These are phyloP conservation scores for Boleophthalmus pectinirostris DNA, from an alignment of 2,113 vertebrate species.

Conservation along the genomic window DNA sequence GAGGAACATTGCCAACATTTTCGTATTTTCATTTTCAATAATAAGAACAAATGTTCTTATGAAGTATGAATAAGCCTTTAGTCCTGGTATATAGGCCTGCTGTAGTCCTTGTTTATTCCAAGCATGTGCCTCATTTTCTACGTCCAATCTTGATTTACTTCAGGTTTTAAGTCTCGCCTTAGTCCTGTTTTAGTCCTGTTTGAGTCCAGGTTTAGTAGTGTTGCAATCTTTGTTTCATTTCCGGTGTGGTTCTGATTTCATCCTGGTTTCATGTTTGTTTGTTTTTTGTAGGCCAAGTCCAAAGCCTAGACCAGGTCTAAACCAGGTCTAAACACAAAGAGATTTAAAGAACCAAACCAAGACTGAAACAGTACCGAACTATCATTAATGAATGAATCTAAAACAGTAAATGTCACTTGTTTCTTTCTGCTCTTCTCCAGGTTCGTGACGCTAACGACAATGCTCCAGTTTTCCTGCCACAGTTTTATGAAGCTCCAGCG, in stretches of 20 bases:
- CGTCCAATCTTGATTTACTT: background rate
- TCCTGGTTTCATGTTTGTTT: background rate
- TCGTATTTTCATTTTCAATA: too few relatives aligned
- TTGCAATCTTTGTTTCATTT: background rate
- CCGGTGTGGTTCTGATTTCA: background rate
- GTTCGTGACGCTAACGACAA: conserved; percentile 89
- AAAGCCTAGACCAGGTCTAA: too few relatives aligned
- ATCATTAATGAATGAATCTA: background rate
- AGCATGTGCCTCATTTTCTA: background rate
- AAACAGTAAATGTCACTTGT: background rate
- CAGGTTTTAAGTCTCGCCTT: background rate
- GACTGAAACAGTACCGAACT: too few relatives aligned
- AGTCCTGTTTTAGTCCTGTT: background rate
- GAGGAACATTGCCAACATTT: too few relatives aligned
- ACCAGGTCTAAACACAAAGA: too few relatives aligned
- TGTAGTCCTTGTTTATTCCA: background rate
- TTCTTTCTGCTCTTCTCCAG: conserved; percentile 59
- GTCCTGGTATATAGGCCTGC: background rate
- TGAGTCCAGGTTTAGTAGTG: background rate
- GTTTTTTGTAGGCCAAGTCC: too few relatives aligned
- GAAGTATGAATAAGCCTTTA: too few relatives aligned
- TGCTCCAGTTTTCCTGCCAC: conserved; percentile 83
- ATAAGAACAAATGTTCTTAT: too few relatives aligned
- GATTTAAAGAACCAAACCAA: too few relatives aligned
- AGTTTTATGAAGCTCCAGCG: conserved; percentile 81